phyloP scores from a whole-genome alignment of 2,888 invertebrate genomes.

The Theretra japonica region DNA sequence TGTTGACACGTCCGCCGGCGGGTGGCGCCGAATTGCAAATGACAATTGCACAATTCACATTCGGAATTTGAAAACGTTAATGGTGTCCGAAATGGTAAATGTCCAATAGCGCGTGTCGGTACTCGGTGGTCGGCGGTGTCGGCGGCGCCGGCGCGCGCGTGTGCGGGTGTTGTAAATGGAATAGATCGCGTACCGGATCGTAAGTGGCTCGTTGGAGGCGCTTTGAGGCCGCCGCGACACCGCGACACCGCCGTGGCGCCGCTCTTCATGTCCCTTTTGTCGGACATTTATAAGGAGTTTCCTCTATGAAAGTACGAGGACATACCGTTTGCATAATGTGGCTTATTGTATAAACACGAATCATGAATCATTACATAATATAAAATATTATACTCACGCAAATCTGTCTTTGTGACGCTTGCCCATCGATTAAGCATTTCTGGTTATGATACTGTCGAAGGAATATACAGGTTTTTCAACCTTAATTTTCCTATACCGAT shows the following conservation, averaged over 20 bases:
- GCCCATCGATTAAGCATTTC: too few relatives aligned
- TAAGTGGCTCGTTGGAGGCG: slow-evolving; percentile 53
- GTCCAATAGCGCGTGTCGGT: slow-evolving; percentile 63
- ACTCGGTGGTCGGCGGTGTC: too few relatives aligned
- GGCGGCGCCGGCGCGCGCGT: slow-evolving; percentile 17
- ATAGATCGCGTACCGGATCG: slow-evolving; percentile 61
- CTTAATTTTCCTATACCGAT: not conserved
- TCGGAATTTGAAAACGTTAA: slow-evolving; percentile 71
- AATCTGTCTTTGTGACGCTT: too few relatives aligned
- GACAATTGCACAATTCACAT: slow-evolving; percentile 72
- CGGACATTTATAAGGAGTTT: slow-evolving; percentile 6
- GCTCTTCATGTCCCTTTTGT: not conserved
- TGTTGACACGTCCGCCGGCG: slow-evolving; percentile 70
- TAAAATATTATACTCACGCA: too few relatives aligned
- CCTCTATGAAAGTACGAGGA: not conserved
- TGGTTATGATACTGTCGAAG: too few relatives aligned
- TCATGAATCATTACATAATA: too few relatives aligned
- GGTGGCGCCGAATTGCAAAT: slow-evolving; percentile 78
- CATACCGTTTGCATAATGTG: not conserved
- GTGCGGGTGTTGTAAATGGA: slow-evolving; percentile 53
- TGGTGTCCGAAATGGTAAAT: slow-evolving; percentile 69
- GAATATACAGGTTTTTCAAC: not conserved
- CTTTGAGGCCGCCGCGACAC: slow-evolving; percentile 1
- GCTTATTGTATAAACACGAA: too few relatives aligned
- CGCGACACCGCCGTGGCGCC: not conserved